Evolutionary conservation across 2,797 vertebrate species (phyloP).

Genomic region (Kryptopterus vitreolus): DNA sequence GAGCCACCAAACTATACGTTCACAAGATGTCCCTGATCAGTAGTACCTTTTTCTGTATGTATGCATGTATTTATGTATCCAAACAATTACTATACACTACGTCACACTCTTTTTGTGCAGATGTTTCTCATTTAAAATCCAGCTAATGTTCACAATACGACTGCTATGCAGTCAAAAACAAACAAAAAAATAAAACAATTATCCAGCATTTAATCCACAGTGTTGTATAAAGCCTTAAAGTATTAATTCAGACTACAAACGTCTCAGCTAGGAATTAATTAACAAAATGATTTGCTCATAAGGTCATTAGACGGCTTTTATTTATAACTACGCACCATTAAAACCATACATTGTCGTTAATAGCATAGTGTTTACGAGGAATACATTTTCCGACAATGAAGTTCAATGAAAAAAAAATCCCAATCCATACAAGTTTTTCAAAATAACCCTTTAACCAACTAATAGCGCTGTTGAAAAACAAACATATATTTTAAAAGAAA

Average conservation of each 20-base stretch:
- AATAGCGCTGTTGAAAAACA: neutral
- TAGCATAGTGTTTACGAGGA: neutral
- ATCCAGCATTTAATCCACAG: neutral
- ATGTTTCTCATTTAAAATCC: neutral
- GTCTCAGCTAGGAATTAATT: neutral
- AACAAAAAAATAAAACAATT: too few relatives aligned
- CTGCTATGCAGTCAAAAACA: neutral
- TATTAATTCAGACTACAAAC: neutral
- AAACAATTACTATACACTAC: neutral
- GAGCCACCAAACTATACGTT: neutral
- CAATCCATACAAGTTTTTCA: too few relatives aligned
- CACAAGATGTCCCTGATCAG: neutral
- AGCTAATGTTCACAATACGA: neutral
- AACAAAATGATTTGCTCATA: neutral
- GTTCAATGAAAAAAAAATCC: neutral
- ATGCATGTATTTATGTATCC: neutral
- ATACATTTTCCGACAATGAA: neutral
- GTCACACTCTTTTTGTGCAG: too few relatives aligned
- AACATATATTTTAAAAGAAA: neutral
- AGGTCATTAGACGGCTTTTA: neutral
- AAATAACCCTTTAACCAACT: neutral
- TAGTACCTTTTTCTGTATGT: neutral
- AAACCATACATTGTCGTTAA: neutral
- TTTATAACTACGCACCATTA: neutral
- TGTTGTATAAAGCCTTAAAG: neutral